These are phyloP conservation scores for human DNA, from an alignment of 2,113 vertebrate species.

Conservation along the genomic window DNA sequence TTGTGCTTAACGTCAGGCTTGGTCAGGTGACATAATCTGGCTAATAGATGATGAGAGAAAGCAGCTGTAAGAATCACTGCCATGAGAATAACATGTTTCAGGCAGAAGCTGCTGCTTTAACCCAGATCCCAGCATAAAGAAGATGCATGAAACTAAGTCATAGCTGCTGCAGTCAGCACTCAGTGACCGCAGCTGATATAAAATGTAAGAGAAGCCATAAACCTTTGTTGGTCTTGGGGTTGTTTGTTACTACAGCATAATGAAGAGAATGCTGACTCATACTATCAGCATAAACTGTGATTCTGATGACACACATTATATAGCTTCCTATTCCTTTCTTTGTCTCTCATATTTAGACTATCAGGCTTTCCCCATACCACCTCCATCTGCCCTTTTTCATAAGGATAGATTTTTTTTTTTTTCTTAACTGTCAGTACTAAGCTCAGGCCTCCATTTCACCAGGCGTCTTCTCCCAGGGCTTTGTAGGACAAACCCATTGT, in stretches of 20 bases:
- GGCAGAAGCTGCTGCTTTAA: background rate
- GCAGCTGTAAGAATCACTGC: background rate
- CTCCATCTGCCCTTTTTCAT: background rate
- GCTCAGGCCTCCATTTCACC: background rate
- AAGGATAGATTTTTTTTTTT: no score
- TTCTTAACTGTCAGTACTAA: background rate
- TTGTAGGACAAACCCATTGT: accelerated
- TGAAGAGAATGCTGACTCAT: background rate
- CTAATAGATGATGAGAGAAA: background rate
- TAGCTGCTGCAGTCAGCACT: accelerated
- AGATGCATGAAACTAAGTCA: background rate
- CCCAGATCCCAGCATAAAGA: background rate
- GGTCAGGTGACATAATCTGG: background rate
- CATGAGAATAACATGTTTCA: background rate
- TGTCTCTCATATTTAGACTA: background rate
- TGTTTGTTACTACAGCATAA: background rate
- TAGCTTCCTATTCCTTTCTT: background rate
- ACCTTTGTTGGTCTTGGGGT: background rate
- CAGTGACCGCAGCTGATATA: background rate
- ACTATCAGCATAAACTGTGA: background rate
- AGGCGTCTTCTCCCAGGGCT: background rate
- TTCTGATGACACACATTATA: no score
- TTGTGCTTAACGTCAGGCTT: background rate
- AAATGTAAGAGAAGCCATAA: background rate
- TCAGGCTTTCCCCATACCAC: accelerated